A percentile compares a stretch with the other conserved stretches of the same genome.
Conservation (phyloP, 2,113 vertebrate genomes). For the Coptodon rendalli region DNA sequence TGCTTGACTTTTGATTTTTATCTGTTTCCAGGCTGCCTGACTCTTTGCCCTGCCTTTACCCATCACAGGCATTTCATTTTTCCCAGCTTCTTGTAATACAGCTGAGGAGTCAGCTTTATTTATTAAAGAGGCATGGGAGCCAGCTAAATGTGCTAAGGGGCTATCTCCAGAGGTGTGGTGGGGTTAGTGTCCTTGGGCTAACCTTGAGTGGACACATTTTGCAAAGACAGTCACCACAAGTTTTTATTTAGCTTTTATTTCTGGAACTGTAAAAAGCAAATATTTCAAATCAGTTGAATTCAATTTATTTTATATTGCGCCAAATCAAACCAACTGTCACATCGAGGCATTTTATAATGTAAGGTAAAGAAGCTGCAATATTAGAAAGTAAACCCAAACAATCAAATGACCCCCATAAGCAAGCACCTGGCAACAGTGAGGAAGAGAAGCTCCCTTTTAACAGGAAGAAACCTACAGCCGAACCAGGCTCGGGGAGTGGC, state of each 20-base stretch:
- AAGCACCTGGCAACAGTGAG: not conserved
- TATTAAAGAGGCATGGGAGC: not conserved
- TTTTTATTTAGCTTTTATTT: accelerated
- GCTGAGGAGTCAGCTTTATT: not conserved
- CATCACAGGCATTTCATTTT: not conserved
- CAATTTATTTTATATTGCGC: not conserved
- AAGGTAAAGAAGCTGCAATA: not conserved
- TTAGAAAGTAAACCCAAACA: not conserved
- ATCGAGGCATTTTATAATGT: not conserved
- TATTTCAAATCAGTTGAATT: accelerated
- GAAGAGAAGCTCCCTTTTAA: not conserved
- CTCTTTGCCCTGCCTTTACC: constrained; percentile 9
- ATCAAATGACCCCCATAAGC: not conserved
- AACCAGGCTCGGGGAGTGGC: not conserved
- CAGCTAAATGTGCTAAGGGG: not conserved
- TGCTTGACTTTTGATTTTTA: constrained; percentile 45
- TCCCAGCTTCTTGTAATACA: not conserved
- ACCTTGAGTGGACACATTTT: not conserved
- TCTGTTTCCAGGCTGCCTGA: constrained; percentile 8
- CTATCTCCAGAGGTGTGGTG: not conserved
- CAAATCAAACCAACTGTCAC: not conserved
- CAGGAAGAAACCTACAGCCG: not conserved
- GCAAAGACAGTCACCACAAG: not conserved
- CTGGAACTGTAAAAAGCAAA: not conserved
- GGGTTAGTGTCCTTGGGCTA: not conserved